Evolutionary conservation across 2,888 invertebrate species (phyloP).

Genomic region (Drosophila histrio): DNA sequence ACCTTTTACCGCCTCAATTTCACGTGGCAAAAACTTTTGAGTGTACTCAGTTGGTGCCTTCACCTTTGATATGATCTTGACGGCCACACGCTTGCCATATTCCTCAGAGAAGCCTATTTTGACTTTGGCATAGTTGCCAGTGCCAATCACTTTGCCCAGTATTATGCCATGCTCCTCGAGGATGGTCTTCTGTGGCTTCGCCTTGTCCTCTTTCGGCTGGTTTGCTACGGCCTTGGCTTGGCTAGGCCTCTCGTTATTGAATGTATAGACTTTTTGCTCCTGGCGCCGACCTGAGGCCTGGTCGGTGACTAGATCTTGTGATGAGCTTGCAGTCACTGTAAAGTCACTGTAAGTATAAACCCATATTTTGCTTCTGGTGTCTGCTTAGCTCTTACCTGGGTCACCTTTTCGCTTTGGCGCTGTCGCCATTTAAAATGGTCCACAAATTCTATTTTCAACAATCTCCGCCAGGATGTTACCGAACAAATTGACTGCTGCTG

Average conservation of each 20-base stretch:
- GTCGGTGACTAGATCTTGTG: constrained; percentile 64
- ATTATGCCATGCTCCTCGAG: constrained; percentile 91
- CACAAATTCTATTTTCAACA: constrained; percentile 15
- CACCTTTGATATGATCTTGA: constrained; percentile 93
- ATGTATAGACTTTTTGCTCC: constrained; percentile 69
- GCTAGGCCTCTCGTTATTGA: constrained; percentile 36
- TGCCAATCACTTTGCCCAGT: constrained; percentile 90
- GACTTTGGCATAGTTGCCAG: constrained; percentile 93
- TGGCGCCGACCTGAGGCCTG: constrained; percentile 61
- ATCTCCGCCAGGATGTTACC: constrained; percentile 49
- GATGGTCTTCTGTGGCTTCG: constrained; percentile 85
- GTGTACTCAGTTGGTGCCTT: constrained; percentile 92
- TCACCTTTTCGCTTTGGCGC: constrained; percentile 66
- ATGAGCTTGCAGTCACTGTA: constrained; percentile 48
- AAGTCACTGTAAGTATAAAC: rapidly evolving
- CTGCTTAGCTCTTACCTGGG: constrained; percentile 22
- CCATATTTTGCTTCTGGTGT: not conserved
- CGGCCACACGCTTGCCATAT: constrained; percentile 90
- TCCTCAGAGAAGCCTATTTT: constrained; percentile 91
- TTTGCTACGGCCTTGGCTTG: not conserved
- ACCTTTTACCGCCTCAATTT: constrained; percentile 93
- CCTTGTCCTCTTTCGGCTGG: constrained; percentile 41
- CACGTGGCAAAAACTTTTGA: constrained; percentile 91
- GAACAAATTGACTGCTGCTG: constrained; percentile 32
- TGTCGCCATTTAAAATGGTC: constrained; percentile 65